Evolutionary conservation across 2,888 invertebrate species (phyloP).

Genomic region (Agapostemon virescens): DNA sequence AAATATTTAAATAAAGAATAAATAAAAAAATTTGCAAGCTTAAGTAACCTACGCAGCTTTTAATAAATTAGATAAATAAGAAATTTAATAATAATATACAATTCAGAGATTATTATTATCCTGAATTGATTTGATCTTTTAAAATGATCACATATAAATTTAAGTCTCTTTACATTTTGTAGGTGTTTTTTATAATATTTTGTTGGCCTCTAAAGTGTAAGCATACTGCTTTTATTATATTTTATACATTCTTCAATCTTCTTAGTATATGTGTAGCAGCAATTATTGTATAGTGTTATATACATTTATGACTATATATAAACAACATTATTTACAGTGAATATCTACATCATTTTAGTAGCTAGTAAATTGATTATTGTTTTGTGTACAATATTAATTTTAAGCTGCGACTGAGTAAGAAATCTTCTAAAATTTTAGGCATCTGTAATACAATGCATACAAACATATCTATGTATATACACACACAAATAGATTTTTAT

Average conservation of each 20-base stretch:
- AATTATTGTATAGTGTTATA: not conserved
- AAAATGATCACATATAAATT: not conserved
- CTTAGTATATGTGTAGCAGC: not conserved
- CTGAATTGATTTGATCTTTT: not conserved
- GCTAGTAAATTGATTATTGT: slow-evolving; percentile 41
- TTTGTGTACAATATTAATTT: slow-evolving; percentile 19
- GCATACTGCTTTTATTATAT: not conserved
- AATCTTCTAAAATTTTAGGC: not conserved
- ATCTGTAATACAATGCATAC: slow-evolving; percentile 6
- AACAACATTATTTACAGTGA: slow-evolving; percentile 7
- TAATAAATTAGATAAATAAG: slow-evolving; percentile 14
- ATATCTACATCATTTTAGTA: slow-evolving; percentile 24
- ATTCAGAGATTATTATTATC: slow-evolving; percentile 3
- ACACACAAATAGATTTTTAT: not conserved
- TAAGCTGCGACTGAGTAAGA: slow-evolving; percentile 9
- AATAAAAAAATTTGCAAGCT: slow-evolving; percentile 2
- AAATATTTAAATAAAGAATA: slow-evolving; percentile 28
- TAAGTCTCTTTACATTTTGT: slow-evolving; percentile 6
- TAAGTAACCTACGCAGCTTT: slow-evolving; percentile 3
- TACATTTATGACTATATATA: slow-evolving; percentile 12
- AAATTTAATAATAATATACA: slow-evolving; percentile 18
- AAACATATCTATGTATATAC: not conserved
- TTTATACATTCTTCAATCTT: not conserved
- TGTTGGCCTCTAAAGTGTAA: not conserved
- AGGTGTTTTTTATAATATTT: not conserved